These are phyloP conservation scores for Allolobophora icterica DNA, from an alignment of 2,888 invertebrate species.

Conservation along the genomic window DNA sequence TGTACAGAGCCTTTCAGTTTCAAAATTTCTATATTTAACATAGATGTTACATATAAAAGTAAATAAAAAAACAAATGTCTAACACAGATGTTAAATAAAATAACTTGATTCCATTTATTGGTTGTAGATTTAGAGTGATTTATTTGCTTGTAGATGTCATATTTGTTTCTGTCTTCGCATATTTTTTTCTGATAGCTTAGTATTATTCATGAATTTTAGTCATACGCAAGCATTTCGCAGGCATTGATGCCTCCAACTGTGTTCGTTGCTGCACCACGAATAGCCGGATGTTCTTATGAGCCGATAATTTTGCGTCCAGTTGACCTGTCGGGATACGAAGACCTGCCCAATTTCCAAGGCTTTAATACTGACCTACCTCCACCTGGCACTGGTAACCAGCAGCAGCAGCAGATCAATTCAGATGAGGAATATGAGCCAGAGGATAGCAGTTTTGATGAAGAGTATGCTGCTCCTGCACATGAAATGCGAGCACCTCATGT, in stretches of 20 bases:
- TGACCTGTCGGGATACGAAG: not conserved
- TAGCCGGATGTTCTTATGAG: slow-evolving; percentile 19
- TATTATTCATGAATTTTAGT: slow-evolving; percentile 22
- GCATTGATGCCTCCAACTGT: slow-evolving; percentile 19
- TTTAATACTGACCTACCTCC: not conserved
- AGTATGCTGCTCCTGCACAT: not conserved
- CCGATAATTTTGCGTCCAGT: slow-evolving; percentile 27
- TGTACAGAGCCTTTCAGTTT: not conserved
- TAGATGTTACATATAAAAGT: not conserved
- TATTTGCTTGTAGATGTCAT: not conserved
- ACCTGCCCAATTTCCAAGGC: not conserved
- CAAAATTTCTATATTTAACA: not conserved
- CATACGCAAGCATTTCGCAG: slow-evolving; percentile 10
- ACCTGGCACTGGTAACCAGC: not conserved
- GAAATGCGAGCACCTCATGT: not conserved
- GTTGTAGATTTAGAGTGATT: not conserved
- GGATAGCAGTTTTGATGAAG: not conserved
- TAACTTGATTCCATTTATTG: not conserved
- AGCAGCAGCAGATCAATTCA: too few species aligned
- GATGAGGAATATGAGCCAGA: not conserved
- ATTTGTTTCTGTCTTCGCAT: not conserved
- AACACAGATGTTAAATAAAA: not conserved
- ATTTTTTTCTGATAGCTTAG: not conserved
- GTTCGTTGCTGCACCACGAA: slow-evolving; percentile 19
- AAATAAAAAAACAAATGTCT: too few species aligned